Percentiles rank a stretch among this genome's conserved stretches.
phyloP scores from a whole-genome alignment of 92 coral and sea anemone genomes.

The Zoanthus sociatus region DNA sequence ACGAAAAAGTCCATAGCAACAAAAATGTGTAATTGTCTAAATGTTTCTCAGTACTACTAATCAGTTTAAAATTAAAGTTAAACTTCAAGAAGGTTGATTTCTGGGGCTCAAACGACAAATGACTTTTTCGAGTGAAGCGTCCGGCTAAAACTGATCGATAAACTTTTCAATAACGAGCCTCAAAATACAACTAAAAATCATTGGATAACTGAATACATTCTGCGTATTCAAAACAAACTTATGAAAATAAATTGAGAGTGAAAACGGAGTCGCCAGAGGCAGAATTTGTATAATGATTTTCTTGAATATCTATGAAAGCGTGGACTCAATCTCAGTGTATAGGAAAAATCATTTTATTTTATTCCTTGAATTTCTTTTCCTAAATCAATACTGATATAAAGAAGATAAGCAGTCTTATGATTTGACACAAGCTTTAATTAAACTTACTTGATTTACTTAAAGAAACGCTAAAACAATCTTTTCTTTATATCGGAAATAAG shows the following conservation, averaged over 20 bases:
- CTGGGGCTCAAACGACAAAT: background rate
- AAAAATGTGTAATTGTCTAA: background rate
- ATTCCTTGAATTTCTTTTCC: background rate
- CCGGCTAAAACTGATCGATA: no score
- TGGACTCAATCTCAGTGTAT: background rate
- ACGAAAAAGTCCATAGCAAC: background rate
- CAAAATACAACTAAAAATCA: background rate
- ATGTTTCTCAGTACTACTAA: background rate
- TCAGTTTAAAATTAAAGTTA: background rate
- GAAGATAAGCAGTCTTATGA: background rate
- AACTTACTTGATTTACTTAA: background rate
- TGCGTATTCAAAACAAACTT: background rate
- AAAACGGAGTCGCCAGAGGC: background rate
- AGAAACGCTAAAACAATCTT: background rate
- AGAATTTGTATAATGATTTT: no score
- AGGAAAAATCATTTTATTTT: background rate
- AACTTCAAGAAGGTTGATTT: background rate
- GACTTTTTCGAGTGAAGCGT: no score
- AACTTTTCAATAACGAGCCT: no score
- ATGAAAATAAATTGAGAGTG: background rate
- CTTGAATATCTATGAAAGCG: no score
- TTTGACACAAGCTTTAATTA: background rate
- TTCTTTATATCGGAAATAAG: background rate
- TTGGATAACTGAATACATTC: background rate
- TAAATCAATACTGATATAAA: background rate